Evolutionary conservation across 2,888 invertebrate species (phyloP).

Genomic region (Epinotia nisella): DNA sequence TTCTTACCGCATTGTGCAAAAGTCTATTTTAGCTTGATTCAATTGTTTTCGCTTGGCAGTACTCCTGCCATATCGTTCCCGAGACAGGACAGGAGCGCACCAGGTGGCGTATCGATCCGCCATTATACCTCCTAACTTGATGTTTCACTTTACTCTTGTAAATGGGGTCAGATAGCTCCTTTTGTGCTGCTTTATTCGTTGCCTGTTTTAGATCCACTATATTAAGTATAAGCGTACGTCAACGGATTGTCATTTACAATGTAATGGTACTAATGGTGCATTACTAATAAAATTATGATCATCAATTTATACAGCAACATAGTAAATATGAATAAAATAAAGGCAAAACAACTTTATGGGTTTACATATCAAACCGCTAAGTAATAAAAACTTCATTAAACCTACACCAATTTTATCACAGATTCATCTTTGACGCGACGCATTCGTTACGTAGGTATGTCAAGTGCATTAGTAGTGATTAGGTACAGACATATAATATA

Average conservation of each 20-base stretch:
- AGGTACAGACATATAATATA: neutral
- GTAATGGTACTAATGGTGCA: neutral
- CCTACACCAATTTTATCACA: no score
- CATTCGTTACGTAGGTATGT: neutral
- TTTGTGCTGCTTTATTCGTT: constrained; percentile 3
- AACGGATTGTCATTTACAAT: neutral
- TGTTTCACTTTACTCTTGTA: constrained; percentile 45
- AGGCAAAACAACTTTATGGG: neutral
- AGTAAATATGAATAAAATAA: neutral
- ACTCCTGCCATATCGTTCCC: constrained; percentile 15
- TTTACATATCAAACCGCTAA: no score
- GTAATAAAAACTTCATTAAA: no score
- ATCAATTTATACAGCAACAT: neutral
- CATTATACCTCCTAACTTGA: constrained; percentile 50
- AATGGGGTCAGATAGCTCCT: constrained; percentile 32
- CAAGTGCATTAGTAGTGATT: neutral
- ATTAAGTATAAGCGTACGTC: neutral
- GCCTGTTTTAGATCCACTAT: neutral
- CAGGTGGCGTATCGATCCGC: constrained; percentile 61
- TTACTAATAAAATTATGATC: neutral
- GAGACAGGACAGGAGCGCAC: constrained; percentile 55
- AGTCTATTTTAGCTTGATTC: constrained; percentile 5
- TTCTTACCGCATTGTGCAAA: neutral
- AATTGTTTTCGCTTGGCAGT: neutral
- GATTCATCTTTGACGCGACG: no score